Percentiles rank a stretch among this genome's conserved stretches.
These are phyloP conservation scores for Drosophila fulvimacula DNA, from an alignment of 2,888 invertebrate species.

Conservation along the genomic window DNA sequence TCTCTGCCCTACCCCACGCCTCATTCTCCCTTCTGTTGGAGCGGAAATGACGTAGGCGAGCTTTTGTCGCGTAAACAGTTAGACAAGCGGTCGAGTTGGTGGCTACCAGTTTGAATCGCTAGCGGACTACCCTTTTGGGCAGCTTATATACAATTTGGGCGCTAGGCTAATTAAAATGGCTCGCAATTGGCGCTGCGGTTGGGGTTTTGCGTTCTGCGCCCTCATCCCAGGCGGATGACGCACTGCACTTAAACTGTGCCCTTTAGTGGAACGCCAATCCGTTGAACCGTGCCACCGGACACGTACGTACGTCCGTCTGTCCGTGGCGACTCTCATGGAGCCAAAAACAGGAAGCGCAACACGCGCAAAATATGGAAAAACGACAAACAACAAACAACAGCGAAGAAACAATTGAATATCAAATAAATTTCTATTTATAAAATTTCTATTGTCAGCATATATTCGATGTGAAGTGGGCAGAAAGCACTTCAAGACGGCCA, in stretches of 20 bases:
- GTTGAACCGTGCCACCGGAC: slow-evolving; percentile 38
- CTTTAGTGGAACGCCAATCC: slow-evolving; percentile 40
- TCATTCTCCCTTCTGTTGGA: background rate
- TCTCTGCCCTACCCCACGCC: background rate
- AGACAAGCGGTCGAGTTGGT: slow-evolving; percentile 45
- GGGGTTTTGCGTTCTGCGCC: slow-evolving; percentile 1
- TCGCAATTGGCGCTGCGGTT: slow-evolving; percentile 27
- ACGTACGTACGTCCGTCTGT: slow-evolving; percentile 32
- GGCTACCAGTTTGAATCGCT: slow-evolving; percentile 15
- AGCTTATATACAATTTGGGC: slow-evolving; percentile 20
- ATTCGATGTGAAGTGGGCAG: slow-evolving; percentile 17
- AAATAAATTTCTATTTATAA: slow-evolving; percentile 55
- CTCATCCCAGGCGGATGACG: slow-evolving; percentile 35
- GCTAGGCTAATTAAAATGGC: slow-evolving; percentile 48
- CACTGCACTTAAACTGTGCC: slow-evolving; percentile 41
- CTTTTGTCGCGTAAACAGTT: slow-evolving; percentile 49
- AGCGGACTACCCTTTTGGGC: slow-evolving; percentile 28
- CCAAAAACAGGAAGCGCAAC: slow-evolving; percentile 53
- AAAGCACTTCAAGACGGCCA: slow-evolving; percentile 19
- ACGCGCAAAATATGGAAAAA: slow-evolving; percentile 51
- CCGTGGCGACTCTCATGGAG: slow-evolving; percentile 32
- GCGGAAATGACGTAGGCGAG: slow-evolving; percentile 58
- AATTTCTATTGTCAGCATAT: slow-evolving; percentile 33
- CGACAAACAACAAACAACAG: slow-evolving; percentile 15
- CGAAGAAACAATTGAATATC: slow-evolving; percentile 45